Conservation (phyloP, 2,888 invertebrate genomes). For the Tetanocera ferruginea region DNA sequence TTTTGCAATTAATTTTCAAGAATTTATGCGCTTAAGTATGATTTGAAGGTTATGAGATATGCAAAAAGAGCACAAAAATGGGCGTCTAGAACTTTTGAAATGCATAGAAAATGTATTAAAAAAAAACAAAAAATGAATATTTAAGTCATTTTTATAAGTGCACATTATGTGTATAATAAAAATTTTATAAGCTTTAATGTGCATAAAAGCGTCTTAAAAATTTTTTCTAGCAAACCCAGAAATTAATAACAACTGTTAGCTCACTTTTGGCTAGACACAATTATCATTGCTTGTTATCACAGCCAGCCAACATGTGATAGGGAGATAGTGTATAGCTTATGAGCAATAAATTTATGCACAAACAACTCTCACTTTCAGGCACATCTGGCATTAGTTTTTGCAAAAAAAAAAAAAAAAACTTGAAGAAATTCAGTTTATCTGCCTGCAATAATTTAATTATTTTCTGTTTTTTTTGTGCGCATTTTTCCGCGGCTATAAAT, state of each 20-base stretch:
- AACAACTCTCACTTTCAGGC: not conserved
- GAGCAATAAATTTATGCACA: not conserved
- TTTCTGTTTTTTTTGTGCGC: not conserved
- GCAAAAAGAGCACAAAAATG: not conserved
- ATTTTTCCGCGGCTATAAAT: conserved; percentile 32
- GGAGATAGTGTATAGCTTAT: not conserved
- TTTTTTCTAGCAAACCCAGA: not conserved
- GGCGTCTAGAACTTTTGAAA: not conserved
- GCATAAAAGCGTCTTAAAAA: not conserved
- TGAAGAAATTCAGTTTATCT: not conserved
- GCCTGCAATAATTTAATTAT: not conserved
- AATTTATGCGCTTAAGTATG: conserved; percentile 48
- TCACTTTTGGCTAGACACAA: not conserved
- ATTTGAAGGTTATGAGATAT: not conserved
- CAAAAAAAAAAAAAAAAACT: not conserved
- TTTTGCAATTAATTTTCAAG: conserved; percentile 48
- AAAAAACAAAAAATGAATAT: too few species aligned
- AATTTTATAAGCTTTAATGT: too few species aligned
- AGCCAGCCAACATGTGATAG: not conserved
- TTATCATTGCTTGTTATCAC: not conserved
- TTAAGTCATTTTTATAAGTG: too few species aligned
- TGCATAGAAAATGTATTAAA: not conserved
- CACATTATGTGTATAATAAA: too few species aligned
- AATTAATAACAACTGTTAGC: not conserved
- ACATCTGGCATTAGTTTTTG: not conserved